Conservation (phyloP, 2,113 vertebrate genomes). For the Paedocypris sp. region DNA sequence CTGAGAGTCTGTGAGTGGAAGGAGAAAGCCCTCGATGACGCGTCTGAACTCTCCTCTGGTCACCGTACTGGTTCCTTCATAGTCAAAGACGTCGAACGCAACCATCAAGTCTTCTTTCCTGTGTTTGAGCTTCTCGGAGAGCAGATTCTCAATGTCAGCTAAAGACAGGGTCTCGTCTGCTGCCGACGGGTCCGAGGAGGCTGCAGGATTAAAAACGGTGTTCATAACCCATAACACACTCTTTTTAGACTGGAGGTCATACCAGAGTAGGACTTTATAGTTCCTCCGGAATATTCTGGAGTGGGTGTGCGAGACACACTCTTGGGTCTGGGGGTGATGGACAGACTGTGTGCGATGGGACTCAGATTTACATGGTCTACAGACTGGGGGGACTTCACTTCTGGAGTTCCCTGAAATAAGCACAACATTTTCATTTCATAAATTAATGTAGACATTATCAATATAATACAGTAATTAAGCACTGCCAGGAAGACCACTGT, state of each 20-base stretch:
- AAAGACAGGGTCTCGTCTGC: constrained; percentile 46
- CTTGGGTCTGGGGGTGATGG: constrained; percentile 27
- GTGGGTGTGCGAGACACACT: constrained; percentile 1
- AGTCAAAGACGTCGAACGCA: constrained; percentile 49
- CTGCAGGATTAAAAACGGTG: background rate
- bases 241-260: background rate
- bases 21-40: constrained; percentile 42
- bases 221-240: background rate
- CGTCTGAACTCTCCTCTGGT: constrained; percentile 49
- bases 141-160: constrained; percentile 41
- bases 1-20: constrained; percentile 46
- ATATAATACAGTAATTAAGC: too few species aligned
- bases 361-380: constrained; percentile 14
- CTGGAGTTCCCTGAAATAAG: background rate
- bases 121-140: constrained; percentile 44
- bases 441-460: too few species aligned
- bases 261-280: constrained; percentile 26
- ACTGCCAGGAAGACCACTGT: too few species aligned
- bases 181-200: constrained; percentile 31
- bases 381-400: background rate
- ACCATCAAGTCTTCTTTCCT: constrained; percentile 49
- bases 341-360: constrained; percentile 12
- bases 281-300: background rate
- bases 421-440: too few species aligned
- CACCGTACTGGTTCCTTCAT: constrained; percentile 35